These are phyloP conservation scores for Crax fasciolata DNA, from an alignment of 2,797 vertebrate genomes.

Conservation along the genomic window DNA sequence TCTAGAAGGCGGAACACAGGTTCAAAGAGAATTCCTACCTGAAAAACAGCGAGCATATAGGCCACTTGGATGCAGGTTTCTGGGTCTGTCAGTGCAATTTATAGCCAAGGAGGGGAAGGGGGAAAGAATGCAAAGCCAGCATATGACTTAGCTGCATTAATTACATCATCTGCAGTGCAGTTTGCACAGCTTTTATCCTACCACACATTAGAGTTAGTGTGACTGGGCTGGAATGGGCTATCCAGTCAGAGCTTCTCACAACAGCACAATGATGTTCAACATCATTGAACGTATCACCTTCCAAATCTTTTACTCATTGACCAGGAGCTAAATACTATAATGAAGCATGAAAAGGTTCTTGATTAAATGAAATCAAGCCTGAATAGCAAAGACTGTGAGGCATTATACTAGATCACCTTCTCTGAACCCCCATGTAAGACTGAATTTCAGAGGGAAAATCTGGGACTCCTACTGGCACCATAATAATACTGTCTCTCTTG, in stretches of 20 bases:
- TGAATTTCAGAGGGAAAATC: neutral
- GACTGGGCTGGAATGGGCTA: neutral
- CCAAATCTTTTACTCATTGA: neutral
- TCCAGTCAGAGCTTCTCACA: neutral
- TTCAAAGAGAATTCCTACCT: neutral
- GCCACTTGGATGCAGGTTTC: neutral
- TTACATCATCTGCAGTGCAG: neutral
- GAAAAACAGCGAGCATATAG: neutral
- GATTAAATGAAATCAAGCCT: neutral
- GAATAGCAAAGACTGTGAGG: neutral
- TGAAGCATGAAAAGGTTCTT: neutral
- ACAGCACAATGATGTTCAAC: neutral
- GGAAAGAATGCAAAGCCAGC: neutral
- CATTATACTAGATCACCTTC: neutral
- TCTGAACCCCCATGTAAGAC: neutral
- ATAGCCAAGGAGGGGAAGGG: neutral
- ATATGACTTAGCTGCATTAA: neutral
- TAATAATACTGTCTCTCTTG: neutral
- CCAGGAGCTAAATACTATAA: neutral
- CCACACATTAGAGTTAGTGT: neutral
- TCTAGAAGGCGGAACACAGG: neutral
- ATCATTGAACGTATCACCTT: neutral
- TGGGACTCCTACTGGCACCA: neutral
- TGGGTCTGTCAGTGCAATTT: neutral
- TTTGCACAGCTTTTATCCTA: neutral